phyloP scores from a whole-genome alignment of 2,888 invertebrate genomes.

The Sepiola atlantica region DNA sequence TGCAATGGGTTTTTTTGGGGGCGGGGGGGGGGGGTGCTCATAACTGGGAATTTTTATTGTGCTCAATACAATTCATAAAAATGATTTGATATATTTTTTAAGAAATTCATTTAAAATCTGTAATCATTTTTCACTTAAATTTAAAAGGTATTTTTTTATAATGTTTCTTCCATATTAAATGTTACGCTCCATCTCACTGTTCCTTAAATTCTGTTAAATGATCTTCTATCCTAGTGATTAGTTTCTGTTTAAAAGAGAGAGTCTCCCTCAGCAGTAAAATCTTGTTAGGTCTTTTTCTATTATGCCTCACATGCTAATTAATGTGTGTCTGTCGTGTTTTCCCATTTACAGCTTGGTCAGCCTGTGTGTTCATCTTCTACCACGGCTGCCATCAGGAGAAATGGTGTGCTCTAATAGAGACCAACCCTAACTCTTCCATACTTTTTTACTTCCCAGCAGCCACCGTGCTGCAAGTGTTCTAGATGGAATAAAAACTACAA shows the following conservation, averaged over 20 bases:
- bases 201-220: background rate
- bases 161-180: background rate
- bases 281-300: slow-evolving; percentile 3
- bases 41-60: background rate
- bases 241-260: slow-evolving; percentile 1
- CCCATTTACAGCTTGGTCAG: slow-evolving; percentile 32
- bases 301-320: slow-evolving; percentile 23
- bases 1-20: background rate
- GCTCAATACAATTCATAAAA: background rate
- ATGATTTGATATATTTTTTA: background rate
- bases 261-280: slow-evolving; percentile 11
- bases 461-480: slow-evolving; percentile 22
- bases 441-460: background rate
- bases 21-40: background rate
- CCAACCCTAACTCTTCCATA: slow-evolving; percentile 38
- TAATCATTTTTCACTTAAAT: background rate
- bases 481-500: slow-evolving; percentile 35
- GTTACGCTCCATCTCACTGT: background rate
- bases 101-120: background rate
- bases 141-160: background rate
- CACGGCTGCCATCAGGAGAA: slow-evolving; percentile 35
- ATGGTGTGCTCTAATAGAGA: slow-evolving; percentile 35
- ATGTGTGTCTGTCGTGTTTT: slow-evolving; percentile 32
- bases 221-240: background rate
- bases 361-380: slow-evolving; percentile 32